Conservation (phyloP, 1,140 invertebrate genomes). For the Lasioglossum baleicum region DNA sequence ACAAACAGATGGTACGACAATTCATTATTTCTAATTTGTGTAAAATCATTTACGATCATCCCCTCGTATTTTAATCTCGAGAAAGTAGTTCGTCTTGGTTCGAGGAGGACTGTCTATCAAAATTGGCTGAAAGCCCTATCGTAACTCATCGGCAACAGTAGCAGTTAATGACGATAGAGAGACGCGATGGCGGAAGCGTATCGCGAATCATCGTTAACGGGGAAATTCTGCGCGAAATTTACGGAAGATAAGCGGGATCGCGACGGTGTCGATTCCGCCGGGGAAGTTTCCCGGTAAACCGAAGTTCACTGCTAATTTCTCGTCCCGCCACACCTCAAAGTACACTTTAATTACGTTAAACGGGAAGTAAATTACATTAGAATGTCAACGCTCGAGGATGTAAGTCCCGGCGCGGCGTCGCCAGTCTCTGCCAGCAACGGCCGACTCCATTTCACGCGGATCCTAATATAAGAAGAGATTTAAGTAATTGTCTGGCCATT, state of each 20-base stretch:
- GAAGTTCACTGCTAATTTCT: constrained; percentile 66
- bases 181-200: background rate
- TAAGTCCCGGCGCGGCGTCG: constrained; percentile 33
- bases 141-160: background rate
- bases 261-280: constrained; percentile 57
- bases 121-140: background rate
- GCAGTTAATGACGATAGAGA: background rate
- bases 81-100: too few species aligned
- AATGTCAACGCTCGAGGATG: constrained; percentile 62
- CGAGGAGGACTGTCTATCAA: background rate
- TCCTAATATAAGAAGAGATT: constrained; percentile 23
- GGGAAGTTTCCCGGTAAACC: constrained; percentile 57
- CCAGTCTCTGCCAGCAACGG: background rate
- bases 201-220: constrained; percentile 32
- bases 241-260: constrained; percentile 42
- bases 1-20: too few species aligned
- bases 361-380: constrained; percentile 66
- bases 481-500: constrained; percentile 8
- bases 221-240: constrained; percentile 47
- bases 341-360: constrained; percentile 66
- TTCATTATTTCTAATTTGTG: too few species aligned
- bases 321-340: constrained; percentile 63
- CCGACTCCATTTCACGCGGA: constrained; percentile 14
- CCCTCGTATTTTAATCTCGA: too few species aligned
- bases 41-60: too few species aligned